A percentile compares a stretch with the other conserved stretches of the same genome.
Evolutionary conservation across 1,140 invertebrate species (phyloP).

Genomic region (Elysia chlorotica): DNA sequence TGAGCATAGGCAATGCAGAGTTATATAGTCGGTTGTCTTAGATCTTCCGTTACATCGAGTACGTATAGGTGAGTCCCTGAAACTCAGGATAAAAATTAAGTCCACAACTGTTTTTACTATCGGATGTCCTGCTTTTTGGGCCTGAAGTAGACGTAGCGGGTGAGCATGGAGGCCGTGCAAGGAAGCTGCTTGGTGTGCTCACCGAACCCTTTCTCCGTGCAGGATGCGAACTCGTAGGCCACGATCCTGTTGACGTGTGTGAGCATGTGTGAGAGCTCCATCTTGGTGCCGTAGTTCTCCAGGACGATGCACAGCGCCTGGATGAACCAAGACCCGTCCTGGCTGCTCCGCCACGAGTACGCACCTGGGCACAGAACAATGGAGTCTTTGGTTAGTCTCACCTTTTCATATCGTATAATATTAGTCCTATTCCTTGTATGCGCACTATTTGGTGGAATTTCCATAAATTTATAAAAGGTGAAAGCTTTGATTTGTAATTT

Average conservation of each 20-base stretch:
- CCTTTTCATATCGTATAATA: too few species aligned
- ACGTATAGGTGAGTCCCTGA: too few species aligned
- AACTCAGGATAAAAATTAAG: too few species aligned
- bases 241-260: conserved; percentile 88
- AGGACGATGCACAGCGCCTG: conserved; percentile 87
- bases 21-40: too few species aligned
- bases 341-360: conserved; percentile 95
- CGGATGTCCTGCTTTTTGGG: conserved; percentile 59
- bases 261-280: conserved; percentile 84
- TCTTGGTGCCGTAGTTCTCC: conserved; percentile 67
- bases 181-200: conserved; percentile 94
- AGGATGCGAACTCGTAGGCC: conserved; percentile 89
- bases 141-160: conserved; percentile 71
- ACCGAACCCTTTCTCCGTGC: conserved; percentile 79
- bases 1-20: too few species aligned
- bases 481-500: too few species aligned
- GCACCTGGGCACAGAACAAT: conserved; percentile 65
- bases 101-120: too few species aligned
- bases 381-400: too few species aligned
- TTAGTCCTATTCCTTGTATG: too few species aligned
- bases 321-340: conserved; percentile 88
- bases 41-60: too few species aligned
- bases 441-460: too few species aligned
- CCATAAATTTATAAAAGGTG: too few species aligned
- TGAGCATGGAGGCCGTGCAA: conserved; percentile 89